These are phyloP conservation scores for Atrina japonica DNA, from an alignment of 2,888 invertebrate genomes.

Conservation along the genomic window DNA sequence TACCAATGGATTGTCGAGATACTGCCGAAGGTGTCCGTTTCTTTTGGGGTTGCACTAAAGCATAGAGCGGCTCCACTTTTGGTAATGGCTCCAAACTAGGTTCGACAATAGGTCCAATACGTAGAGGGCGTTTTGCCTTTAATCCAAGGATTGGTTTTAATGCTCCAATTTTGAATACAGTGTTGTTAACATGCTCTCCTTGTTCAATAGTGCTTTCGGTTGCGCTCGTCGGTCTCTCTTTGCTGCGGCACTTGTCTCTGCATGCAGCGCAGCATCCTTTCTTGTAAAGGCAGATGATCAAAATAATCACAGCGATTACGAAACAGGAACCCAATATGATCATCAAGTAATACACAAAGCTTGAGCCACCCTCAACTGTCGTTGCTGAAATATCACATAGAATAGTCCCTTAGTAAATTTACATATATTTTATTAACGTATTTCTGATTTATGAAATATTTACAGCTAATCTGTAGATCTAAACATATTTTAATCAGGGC, in stretches of 20 bases:
- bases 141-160: slow-evolving; percentile 29
- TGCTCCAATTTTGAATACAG: slow-evolving; percentile 26
- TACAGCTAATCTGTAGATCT: too few relatives aligned
- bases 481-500: too few relatives aligned
- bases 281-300: slow-evolving; percentile 24
- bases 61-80: slow-evolving; percentile 44
- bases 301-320: slow-evolving; percentile 16
- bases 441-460: too few relatives aligned
- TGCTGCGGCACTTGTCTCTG: slow-evolving; percentile 11
- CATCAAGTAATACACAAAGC: slow-evolving; percentile 30
- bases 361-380: slow-evolving; percentile 26
- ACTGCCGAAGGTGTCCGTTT: slow-evolving; percentile 16
- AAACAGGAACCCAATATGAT: slow-evolving; percentile 26
- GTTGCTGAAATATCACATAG: slow-evolving; percentile 25
- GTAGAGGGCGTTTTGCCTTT: slow-evolving; percentile 32
- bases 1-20: slow-evolving; percentile 15
- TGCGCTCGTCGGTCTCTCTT: slow-evolving; percentile 10
- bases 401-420: too few relatives aligned
- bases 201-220: slow-evolving; percentile 20
- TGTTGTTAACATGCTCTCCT: slow-evolving; percentile 31
- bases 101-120: slow-evolving; percentile 40
- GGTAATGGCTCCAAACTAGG: slow-evolving; percentile 35
- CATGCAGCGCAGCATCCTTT: slow-evolving; percentile 20
- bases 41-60: background rate
- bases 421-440: background rate